Evolutionary conservation across 2,797 vertebrate genomes (phyloP).

Genomic region (Cirrhinus molitorella): DNA sequence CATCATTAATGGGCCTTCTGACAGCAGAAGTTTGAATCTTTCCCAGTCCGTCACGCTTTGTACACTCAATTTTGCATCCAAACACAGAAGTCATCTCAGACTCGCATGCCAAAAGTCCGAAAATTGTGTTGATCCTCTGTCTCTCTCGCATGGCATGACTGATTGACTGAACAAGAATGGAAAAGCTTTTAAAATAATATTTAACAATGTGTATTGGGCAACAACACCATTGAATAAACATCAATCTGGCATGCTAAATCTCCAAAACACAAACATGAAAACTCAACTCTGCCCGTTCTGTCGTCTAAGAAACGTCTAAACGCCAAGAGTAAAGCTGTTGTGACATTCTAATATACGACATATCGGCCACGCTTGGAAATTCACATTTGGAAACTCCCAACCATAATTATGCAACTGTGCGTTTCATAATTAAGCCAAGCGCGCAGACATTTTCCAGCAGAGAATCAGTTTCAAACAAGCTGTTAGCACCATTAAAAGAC

Average conservation of each 20-base stretch:
- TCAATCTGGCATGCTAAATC: constrained; percentile 12
- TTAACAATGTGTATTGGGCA: constrained; percentile 10
- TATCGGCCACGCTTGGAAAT: neutral
- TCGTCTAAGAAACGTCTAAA: neutral
- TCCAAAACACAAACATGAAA: constrained; percentile 1
- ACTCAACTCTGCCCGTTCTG: neutral
- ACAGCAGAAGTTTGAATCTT: neutral
- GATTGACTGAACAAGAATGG: neutral
- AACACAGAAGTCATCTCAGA: neutral
- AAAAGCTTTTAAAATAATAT: constrained; percentile 26
- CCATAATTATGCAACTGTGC: neutral
- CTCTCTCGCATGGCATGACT: neutral
- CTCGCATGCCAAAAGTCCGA: neutral
- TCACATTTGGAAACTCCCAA: constrained; percentile 6
- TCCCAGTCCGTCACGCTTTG: neutral
- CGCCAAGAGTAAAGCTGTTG: neutral
- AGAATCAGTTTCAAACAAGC: constrained; percentile 20
- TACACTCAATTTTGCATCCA: neutral
- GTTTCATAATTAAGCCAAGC: neutral
- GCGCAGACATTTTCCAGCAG: neutral
- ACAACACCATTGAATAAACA: neutral
- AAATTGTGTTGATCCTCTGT: neutral
- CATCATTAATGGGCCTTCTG: neutral
- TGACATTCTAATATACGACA: neutral
- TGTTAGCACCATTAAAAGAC: neutral